Conservation (phyloP, 2,888 invertebrate species). For the Mystacides longicornis region DNA sequence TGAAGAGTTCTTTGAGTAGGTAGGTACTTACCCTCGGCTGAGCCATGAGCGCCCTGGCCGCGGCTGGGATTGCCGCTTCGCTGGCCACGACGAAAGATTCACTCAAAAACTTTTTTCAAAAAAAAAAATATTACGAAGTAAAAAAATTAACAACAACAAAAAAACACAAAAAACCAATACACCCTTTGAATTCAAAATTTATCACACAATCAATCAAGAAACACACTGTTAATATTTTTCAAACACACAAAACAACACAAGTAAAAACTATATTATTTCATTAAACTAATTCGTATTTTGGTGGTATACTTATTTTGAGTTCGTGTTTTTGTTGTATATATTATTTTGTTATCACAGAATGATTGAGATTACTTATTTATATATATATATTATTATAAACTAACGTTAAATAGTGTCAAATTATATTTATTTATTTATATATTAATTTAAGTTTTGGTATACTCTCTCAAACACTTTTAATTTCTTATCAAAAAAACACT, state of each 20-base stretch:
- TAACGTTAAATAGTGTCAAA: background rate
- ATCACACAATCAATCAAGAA: conserved; percentile 2
- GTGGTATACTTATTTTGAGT: background rate
- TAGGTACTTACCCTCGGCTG: conserved; percentile 80
- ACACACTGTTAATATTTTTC: conserved; percentile 6
- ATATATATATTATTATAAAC: background rate
- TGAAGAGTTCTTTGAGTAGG: no score
- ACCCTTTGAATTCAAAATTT: background rate
- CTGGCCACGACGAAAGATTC: conserved; percentile 42
- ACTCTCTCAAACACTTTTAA: no score
- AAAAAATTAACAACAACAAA: background rate
- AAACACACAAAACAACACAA: background rate
- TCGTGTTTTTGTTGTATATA: background rate
- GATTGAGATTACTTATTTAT: background rate
- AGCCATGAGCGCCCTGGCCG: conserved; percentile 80
- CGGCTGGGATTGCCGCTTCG: conserved; percentile 52
- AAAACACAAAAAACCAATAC: no score
- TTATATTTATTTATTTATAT: background rate
- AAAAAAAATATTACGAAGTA: background rate
- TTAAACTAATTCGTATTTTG: no score
- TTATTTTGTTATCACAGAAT: background rate
- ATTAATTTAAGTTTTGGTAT: no score
- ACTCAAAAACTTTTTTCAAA: conserved; percentile 10
- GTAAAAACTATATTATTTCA: background rate
- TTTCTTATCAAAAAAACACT: no score